A percentile compares a stretch with the other conserved stretches of the same genome.
Evolutionary conservation across 2,888 invertebrate genomes (phyloP).

Genomic region (Hedya salicella): DNA sequence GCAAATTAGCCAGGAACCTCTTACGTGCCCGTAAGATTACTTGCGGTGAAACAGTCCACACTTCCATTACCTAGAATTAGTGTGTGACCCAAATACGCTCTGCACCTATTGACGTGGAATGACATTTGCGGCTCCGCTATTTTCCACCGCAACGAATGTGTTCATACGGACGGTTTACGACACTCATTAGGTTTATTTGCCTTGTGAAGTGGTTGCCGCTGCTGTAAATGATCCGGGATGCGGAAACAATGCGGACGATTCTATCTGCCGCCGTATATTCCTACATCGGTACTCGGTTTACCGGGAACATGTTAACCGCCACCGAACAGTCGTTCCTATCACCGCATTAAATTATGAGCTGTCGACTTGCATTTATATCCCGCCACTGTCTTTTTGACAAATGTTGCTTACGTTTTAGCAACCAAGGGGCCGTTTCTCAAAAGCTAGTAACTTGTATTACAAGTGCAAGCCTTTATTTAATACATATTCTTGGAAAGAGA

Average conservation of each 20-base stretch:
- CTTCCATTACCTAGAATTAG: constrained; percentile 73
- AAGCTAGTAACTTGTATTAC: no score
- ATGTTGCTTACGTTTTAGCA: constrained; percentile 48
- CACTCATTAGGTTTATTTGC: constrained; percentile 68
- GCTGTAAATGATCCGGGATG: constrained; percentile 53
- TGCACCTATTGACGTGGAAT: constrained; percentile 74
- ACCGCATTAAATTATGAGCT: constrained; percentile 61
- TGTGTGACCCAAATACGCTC: constrained; percentile 77
- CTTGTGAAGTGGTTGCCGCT: constrained; percentile 58
- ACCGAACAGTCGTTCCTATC: constrained; percentile 60
- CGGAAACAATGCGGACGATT: constrained; percentile 57
- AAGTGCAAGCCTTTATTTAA: no score
- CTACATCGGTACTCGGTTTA: constrained; percentile 53
- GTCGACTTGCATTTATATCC: constrained; percentile 53
- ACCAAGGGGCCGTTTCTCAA: no score
- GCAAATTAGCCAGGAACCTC: constrained; percentile 75
- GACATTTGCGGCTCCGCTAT: constrained; percentile 75
- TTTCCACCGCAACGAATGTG: constrained; percentile 70
- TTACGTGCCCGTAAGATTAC: constrained; percentile 70
- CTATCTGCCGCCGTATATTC: constrained; percentile 59
- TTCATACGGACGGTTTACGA: constrained; percentile 62
- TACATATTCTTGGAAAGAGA: no score
- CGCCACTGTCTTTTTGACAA: constrained; percentile 57
- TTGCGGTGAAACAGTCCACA: constrained; percentile 74
- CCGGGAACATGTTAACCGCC: constrained; percentile 57